phyloP scores from a whole-genome alignment of 2,888 invertebrate species.

The Plagodis pulveraria region DNA sequence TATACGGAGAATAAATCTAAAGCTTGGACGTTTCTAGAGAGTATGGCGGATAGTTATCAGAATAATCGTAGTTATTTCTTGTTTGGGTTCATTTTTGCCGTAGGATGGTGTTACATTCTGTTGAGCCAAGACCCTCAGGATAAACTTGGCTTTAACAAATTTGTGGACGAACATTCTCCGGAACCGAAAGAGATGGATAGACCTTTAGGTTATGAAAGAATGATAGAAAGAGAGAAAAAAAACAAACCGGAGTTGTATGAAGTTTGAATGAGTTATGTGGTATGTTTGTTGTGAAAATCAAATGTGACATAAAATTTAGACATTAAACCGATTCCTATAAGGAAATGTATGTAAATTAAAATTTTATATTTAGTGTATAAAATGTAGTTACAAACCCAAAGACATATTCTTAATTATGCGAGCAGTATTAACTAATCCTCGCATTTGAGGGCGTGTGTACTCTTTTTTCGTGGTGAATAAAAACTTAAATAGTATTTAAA shows the following conservation, averaged over 20 bases:
- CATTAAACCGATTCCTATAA: background rate
- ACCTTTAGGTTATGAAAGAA: slow-evolving; percentile 62
- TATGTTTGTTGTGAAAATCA: background rate
- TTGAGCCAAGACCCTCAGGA: slow-evolving; percentile 51
- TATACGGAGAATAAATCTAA: slow-evolving; percentile 48
- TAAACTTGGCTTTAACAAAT: slow-evolving; percentile 41
- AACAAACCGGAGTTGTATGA: slow-evolving; percentile 70
- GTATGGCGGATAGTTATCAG: slow-evolving; percentile 55
- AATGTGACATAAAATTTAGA: background rate
- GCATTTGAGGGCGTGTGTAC: too few species aligned
- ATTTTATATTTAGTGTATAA: background rate
- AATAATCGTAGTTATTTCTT: slow-evolving; percentile 58
- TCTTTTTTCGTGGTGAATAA: too few species aligned
- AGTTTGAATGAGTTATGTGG: slow-evolving; percentile 46
- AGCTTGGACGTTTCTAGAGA: slow-evolving; percentile 65
- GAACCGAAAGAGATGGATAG: slow-evolving; percentile 48
- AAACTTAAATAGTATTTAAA: too few species aligned
- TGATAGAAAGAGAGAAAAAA: slow-evolving; percentile 52
- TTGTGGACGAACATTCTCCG: slow-evolving; percentile 38
- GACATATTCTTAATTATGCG: too few species aligned
- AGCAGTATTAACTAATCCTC: too few species aligned
- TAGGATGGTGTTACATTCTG: slow-evolving; percentile 34
- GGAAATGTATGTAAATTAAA: too few species aligned
- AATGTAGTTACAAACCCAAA: background rate
- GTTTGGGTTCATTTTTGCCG: slow-evolving; percentile 57